These are phyloP conservation scores for Ichneumoninae sp. DNA, from an alignment of 2,888 invertebrate genomes.

Conservation along the genomic window DNA sequence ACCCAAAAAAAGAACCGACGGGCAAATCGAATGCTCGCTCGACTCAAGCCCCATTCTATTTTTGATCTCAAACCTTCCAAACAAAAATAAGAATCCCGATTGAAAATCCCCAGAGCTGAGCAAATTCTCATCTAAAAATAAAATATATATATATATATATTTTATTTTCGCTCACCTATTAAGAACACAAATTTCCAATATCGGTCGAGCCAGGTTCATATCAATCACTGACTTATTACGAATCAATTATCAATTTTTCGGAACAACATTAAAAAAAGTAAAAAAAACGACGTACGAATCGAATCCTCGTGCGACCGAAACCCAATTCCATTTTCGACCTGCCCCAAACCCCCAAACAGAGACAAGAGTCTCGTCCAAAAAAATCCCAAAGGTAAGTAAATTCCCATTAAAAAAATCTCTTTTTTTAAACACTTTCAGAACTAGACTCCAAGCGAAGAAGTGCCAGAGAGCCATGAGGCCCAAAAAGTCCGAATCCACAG, in stretches of 20 bases:
- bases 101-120: too few species aligned
- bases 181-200: conserved; percentile 22
- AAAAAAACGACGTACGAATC: neutral
- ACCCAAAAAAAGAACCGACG: neutral
- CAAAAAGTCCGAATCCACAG: conserved; percentile 66
- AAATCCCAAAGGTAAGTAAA: too few species aligned
- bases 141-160: too few species aligned
- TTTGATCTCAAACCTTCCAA: too few species aligned
- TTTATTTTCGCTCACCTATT: neutral
- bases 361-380: too few species aligned
- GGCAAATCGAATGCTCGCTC: neutral
- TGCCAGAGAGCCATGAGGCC: conserved; percentile 38
- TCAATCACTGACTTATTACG: conserved; percentile 48
- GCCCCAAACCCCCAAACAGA: too few species aligned
- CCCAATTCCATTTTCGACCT: neutral
- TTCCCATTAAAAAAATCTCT: too few species aligned
- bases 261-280: neutral
- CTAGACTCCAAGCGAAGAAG: neutral
- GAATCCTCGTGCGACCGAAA: neutral
- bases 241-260: conserved; percentile 22
- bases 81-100: too few species aligned
- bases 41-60: neutral
- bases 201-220: conserved; percentile 32
- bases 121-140: too few species aligned
- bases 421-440: neutral